A percentile compares a stretch with the other conserved stretches of the same genome.
Evolutionary conservation across 2,888 invertebrate species (phyloP).

Genomic region (Resseliella maxima): DNA sequence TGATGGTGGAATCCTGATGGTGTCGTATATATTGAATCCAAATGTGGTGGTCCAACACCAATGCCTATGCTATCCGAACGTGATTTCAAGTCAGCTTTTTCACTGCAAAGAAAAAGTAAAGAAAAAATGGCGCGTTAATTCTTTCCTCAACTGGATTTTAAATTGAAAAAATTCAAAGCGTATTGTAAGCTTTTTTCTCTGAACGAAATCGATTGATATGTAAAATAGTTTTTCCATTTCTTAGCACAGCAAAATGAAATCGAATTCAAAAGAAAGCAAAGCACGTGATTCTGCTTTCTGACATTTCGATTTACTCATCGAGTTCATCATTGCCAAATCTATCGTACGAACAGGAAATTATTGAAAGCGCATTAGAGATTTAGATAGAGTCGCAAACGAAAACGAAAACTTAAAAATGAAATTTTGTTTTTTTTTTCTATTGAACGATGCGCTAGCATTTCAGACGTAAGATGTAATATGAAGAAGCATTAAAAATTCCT

Average conservation of each 20-base stretch:
- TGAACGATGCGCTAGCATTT: background rate
- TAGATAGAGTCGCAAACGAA: background rate
- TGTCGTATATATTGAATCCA: constrained; percentile 80
- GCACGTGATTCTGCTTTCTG: constrained; percentile 5
- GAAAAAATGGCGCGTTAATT: constrained; percentile 10
- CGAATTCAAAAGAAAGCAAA: background rate
- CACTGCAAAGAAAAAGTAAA: constrained; percentile 61
- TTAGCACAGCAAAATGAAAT: background rate
- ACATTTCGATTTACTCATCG: background rate
- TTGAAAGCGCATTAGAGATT: constrained; percentile 37
- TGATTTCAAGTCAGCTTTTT: constrained; percentile 68
- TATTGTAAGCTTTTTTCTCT: background rate
- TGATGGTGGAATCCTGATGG: constrained; percentile 67
- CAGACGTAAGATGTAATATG: background rate
- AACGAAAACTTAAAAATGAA: background rate
- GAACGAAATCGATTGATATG: constrained; percentile 15
- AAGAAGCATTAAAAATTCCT: background rate
- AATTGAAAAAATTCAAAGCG: background rate
- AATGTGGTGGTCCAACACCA: constrained; percentile 70
- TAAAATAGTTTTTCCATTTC: background rate
- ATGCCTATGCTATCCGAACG: constrained; percentile 67
- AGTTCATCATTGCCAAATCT: background rate
- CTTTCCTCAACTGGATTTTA: background rate
- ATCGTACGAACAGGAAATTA: constrained; percentile 7
- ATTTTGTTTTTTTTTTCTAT: background rate